phyloP scores from a whole-genome alignment of 2,888 invertebrate genomes.

The Scaptomyza polygonia region DNA sequence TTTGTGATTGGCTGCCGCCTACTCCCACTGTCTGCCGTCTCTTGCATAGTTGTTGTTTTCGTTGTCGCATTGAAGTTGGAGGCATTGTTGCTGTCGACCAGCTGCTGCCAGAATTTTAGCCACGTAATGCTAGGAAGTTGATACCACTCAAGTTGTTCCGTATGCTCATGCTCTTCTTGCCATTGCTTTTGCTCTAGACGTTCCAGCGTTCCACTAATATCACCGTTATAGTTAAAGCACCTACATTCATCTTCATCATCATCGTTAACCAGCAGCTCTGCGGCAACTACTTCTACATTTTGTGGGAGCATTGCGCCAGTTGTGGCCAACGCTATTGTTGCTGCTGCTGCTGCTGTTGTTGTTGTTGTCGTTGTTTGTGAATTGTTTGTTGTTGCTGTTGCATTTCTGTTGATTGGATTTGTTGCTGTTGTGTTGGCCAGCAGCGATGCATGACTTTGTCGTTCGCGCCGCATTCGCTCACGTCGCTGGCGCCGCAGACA shows the following conservation, averaged over 20 bases:
- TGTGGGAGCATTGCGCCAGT: slow-evolving; percentile 49
- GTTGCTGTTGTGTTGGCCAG: slow-evolving; percentile 41
- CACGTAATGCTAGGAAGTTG: slow-evolving; percentile 74
- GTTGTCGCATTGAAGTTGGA: slow-evolving; percentile 45
- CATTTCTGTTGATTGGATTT: slow-evolving; percentile 57
- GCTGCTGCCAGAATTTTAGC: slow-evolving; percentile 74
- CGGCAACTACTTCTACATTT: slow-evolving; percentile 24
- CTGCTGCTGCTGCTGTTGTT: slow-evolving; percentile 67
- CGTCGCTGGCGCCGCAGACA: slow-evolving; percentile 65
- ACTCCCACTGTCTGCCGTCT: slow-evolving; percentile 17
- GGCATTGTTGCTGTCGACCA: slow-evolving; percentile 37
- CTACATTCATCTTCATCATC: slow-evolving; percentile 73
- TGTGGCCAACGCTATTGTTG: slow-evolving; percentile 64
- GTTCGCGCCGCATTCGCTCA: slow-evolving; percentile 65
- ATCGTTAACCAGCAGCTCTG: slow-evolving; percentile 20
- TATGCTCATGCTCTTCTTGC: slow-evolving; percentile 14
- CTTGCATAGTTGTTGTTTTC: slow-evolving; percentile 43
- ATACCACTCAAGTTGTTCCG: slow-evolving; percentile 41
- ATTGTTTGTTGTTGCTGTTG: slow-evolving; percentile 42
- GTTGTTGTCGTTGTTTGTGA: slow-evolving; percentile 77
- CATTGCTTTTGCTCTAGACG: slow-evolving; percentile 34
- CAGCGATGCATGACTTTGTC: slow-evolving; percentile 64
- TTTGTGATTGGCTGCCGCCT: slow-evolving; percentile 21
- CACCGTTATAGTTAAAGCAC: slow-evolving; percentile 82
- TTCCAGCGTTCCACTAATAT: slow-evolving; percentile 74